phyloP scores from a whole-genome alignment of 2,113 vertebrate species.

The Okapia johnstoni region DNA sequence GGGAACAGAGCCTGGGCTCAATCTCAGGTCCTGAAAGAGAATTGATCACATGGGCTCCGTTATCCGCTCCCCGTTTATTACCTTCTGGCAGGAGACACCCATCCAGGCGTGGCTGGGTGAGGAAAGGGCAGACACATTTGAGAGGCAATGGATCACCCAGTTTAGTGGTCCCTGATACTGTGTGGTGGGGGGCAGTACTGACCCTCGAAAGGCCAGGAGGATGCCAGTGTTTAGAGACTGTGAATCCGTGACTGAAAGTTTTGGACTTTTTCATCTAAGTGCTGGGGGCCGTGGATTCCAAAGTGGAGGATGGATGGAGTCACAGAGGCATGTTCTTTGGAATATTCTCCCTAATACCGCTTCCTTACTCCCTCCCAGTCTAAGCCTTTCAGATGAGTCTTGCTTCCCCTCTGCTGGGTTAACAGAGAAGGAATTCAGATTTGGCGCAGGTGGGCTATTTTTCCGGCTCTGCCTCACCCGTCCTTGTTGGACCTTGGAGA shows the following conservation, averaged over 20 bases:
- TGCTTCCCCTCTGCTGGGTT: not conserved
- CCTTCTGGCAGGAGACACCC: not conserved
- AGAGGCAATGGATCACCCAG: not conserved
- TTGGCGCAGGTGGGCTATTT: not conserved
- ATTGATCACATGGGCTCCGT: not conserved
- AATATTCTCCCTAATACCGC: not conserved
- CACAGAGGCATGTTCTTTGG: not conserved
- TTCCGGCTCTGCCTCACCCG: not conserved
- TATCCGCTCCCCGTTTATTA: not conserved
- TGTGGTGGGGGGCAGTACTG: not conserved
- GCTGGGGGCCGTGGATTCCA: not conserved
- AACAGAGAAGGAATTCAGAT: not conserved
- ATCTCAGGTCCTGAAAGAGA: not conserved
- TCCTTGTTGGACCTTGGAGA: not conserved
- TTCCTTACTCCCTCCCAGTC: not conserved
- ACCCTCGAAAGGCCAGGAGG: not conserved
- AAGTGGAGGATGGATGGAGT: not conserved
- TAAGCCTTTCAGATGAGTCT: not conserved
- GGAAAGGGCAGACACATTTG: not conserved
- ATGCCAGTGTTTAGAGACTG: fast-evolving
- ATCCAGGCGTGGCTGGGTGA: fast-evolving
- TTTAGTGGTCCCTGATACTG: not conserved
- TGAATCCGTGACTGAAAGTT: not conserved
- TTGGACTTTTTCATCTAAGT: not conserved
- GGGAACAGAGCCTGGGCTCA: not conserved